Evolutionary conservation across 2,797 vertebrate genomes (phyloP), one percentile per base, ranked within the genome.

Genomic region (Alfaro cultratus): DNA sequence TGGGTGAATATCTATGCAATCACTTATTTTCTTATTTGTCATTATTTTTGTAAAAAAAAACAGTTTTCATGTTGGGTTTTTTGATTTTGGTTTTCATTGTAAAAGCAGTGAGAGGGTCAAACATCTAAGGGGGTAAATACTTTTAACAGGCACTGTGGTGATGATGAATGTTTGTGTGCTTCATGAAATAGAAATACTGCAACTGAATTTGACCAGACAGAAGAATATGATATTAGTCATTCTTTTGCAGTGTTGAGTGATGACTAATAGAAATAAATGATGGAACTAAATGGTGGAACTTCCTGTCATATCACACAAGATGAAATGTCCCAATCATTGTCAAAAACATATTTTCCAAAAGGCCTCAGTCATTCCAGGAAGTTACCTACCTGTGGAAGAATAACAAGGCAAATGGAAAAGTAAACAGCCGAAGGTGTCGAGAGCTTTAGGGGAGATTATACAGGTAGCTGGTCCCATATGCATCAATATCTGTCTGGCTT

Each of bases 381-480:
- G 39, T 2, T 16, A 47, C 74, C 46, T 29, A 5, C 74, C 46
- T 75, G 67, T 79, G 83, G 77, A 81, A 43, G 81, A 89, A 83
- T 90, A 89, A 84, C 88, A 77, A 83, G 57, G 88, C 82, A 87
- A 92, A 86, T 82, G 74, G 84, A 83, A 85, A 87, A 78, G 89
- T 89, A 94, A 93, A 93, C 91, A 93, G 84, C 89, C n/a, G 62
- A 76, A n/a, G 91, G 93, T 86, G 85, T 75, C 49, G 81, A 78
- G 85, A 57, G 91, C 78, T 88, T 94, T 91, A 91, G 77, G 89
- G 71, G 81, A 87, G 92, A 93, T 95, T 92, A 94, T 91, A 86
- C 90, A 92, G 93, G 92, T 93, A 87, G 85, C 13, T 23, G 83
- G 67, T 75, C 47, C 86, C 79, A 89, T 86, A 86, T 90, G 89